phyloP scores from a whole-genome alignment of 2,888 invertebrate genomes.

The Oxyteleia sp. region DNA sequence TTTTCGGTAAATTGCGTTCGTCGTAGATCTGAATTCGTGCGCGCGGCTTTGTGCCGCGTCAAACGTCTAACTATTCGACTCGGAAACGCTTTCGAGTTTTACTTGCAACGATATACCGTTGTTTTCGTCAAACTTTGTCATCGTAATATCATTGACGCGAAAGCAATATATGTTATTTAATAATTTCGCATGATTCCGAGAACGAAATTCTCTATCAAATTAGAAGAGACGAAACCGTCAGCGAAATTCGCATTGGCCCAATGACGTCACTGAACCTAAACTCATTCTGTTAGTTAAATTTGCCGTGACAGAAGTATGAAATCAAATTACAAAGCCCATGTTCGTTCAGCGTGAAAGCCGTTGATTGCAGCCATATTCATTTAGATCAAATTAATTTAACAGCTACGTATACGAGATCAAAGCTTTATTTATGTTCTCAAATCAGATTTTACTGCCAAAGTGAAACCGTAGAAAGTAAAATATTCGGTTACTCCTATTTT shows the following conservation, averaged over 20 bases:
- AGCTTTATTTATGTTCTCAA: conserved; percentile 74
- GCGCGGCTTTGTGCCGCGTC: conserved; percentile 24
- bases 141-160: conserved; percentile 63
- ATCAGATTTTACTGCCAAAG: conserved; percentile 71
- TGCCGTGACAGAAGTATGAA: conserved; percentile 75
- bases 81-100: conserved; percentile 38
- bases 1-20: not conserved
- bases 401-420: conserved; percentile 74
- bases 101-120: conserved; percentile 52
- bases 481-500: conserved; percentile 62
- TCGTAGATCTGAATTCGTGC: not conserved
- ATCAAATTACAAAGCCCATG: conserved; percentile 75
- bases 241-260: conserved; percentile 67
- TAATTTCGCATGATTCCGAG: conserved; percentile 67
- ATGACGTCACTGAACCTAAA: conserved; percentile 74
- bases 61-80: conserved; percentile 36
- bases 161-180: conserved; percentile 67
- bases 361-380: conserved; percentile 76
- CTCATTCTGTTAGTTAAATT: conserved; percentile 75
- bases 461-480: conserved; percentile 69
- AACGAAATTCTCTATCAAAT: conserved; percentile 70
- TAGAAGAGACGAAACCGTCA: conserved; percentile 68
- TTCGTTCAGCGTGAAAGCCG: conserved; percentile 75
- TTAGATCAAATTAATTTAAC: conserved; percentile 75
- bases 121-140: conserved; percentile 65